A percentile compares a stretch with the other conserved stretches of the same genome.
phyloP scores from a whole-genome alignment of 2,888 invertebrate species.

The Acronicta aceris region DNA sequence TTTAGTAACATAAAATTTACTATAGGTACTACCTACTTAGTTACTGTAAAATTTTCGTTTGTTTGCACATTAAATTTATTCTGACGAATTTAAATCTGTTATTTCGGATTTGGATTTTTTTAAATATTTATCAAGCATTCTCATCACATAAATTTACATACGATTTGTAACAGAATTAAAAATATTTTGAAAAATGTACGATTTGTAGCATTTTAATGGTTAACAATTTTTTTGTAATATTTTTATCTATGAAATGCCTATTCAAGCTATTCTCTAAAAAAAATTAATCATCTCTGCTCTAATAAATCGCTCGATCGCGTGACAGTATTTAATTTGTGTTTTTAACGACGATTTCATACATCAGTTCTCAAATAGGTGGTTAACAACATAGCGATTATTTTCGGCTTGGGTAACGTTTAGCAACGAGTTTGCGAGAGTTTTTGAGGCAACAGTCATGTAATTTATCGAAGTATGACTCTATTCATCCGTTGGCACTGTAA shows the following conservation, averaged over 20 bases:
- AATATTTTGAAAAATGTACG: too few species aligned
- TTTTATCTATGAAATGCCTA: neutral
- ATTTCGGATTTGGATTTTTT: too few species aligned
- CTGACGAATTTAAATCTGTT: too few species aligned
- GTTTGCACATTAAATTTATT: too few species aligned
- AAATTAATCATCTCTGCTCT: conserved; percentile 9
- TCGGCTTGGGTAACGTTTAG: conserved; percentile 37
- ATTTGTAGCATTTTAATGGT: too few species aligned
- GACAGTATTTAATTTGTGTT: conserved; percentile 23
- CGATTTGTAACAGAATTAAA: too few species aligned
- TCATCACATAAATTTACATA: too few species aligned
- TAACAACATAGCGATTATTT: conserved; percentile 20
- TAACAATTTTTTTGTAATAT: too few species aligned
- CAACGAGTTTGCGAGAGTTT: conserved; percentile 8
- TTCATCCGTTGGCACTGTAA: too few species aligned
- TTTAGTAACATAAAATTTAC: neutral
- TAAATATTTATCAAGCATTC: too few species aligned
- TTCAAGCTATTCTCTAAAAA: neutral
- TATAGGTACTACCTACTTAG: too few species aligned
- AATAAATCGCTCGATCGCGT: conserved; percentile 34
- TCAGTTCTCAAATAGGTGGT: conserved; percentile 25
- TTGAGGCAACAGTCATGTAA: conserved; percentile 1
- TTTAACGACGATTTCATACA: conserved; percentile 24
- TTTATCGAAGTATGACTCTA: neutral
- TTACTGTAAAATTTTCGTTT: too few species aligned